Evolutionary conservation across 2,113 vertebrate genomes (phyloP).

Genomic region (Candoia aspera): DNA sequence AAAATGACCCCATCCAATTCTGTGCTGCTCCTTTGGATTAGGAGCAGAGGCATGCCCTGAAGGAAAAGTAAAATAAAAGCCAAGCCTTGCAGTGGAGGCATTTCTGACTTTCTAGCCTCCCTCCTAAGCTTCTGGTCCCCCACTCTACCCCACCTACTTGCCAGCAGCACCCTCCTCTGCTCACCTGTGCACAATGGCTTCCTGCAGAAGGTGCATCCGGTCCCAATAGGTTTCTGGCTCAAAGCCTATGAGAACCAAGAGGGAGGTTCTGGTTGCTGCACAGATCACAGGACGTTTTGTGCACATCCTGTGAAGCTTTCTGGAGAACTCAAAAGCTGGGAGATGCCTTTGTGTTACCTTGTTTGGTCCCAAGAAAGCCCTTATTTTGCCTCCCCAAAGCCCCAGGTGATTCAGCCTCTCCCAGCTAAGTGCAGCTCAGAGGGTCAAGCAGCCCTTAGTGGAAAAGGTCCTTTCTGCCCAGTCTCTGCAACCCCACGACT

Average conservation of each 20-base stretch:
- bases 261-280: background rate
- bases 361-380: background rate
- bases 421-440: background rate
- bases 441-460: background rate
- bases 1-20: background rate
- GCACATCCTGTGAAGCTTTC: background rate
- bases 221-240: slow-evolving; percentile 98
- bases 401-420: background rate
- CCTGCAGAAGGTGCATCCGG: slow-evolving; percentile 96
- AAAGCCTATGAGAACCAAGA: slow-evolving; percentile 79
- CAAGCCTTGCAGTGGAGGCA: background rate
- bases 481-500: background rate
- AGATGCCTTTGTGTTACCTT: background rate
- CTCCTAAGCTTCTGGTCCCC: background rate
- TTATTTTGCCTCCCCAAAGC: background rate
- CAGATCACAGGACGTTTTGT: background rate
- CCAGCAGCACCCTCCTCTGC: background rate
- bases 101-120: too few species aligned
- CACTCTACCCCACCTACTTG: too few species aligned
- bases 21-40: too few species aligned
- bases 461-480: background rate
- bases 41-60: background rate
- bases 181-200: slow-evolving; percentile 91
- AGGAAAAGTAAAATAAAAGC: background rate
- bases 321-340: background rate